Percentiles rank a stretch among this genome's conserved stretches.
Conservation (phyloP, 2,888 invertebrate species). For the Ormyrus pomaceus region DNA sequence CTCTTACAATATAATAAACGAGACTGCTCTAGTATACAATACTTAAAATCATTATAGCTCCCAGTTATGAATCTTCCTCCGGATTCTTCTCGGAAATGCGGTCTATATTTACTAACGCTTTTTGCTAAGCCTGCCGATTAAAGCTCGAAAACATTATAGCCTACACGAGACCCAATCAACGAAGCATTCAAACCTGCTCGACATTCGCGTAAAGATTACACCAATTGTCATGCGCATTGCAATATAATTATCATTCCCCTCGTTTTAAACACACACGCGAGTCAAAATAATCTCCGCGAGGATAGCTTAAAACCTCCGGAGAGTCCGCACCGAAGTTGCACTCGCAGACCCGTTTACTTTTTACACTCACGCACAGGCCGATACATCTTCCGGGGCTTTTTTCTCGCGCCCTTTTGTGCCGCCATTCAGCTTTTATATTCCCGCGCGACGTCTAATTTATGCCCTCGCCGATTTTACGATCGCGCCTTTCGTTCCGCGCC, state of each 20-base stretch:
- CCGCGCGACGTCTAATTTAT: conserved; percentile 44
- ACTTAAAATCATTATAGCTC: too few relatives aligned
- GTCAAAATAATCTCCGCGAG: not conserved
- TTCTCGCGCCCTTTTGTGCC: conserved; percentile 35
- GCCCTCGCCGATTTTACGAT: conserved; percentile 50
- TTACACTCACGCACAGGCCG: not conserved
- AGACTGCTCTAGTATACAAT: too few relatives aligned
- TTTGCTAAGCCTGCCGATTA: too few relatives aligned
- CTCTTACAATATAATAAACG: too few relatives aligned
- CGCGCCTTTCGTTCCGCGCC: conserved; percentile 32
- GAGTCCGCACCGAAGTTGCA: too few relatives aligned
- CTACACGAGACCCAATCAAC: conserved; percentile 5
- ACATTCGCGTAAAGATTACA: conserved; percentile 17
- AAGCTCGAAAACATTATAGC: too few relatives aligned
- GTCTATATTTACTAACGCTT: too few relatives aligned
- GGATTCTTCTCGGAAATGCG: too few relatives aligned
- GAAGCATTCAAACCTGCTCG: conserved; percentile 15
- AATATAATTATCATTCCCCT: conserved; percentile 38
- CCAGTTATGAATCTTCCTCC: too few relatives aligned
- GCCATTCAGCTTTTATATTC: conserved; percentile 26
- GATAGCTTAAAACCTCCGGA: not conserved
- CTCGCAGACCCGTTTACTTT: too few relatives aligned
- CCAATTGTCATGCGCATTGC: conserved; percentile 28
- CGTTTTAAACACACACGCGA: not conserved
- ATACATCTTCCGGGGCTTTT: conserved; percentile 2